Conservation (phyloP, 2,797 vertebrate species). For the Amblyopsis hoosieri region DNA sequence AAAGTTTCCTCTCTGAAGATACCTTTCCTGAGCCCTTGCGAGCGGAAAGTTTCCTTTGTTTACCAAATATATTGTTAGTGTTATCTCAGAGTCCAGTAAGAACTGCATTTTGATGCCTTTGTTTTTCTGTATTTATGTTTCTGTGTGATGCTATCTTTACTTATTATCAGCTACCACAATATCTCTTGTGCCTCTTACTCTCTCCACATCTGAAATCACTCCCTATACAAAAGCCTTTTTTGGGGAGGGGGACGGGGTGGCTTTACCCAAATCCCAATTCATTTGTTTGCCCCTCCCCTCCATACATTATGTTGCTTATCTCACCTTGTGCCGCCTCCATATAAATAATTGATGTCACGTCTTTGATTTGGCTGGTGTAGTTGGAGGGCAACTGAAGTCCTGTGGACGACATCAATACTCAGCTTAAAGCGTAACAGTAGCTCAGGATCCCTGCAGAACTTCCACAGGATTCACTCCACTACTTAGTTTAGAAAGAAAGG, state of each 20-base stretch:
- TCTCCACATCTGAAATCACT: conserved; percentile 2
- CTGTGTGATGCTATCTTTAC: neutral
- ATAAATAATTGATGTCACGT: conserved; percentile 72
- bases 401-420: conserved; percentile 65
- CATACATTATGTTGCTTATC: conserved; percentile 42
- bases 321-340: conserved; percentile 46
- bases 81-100: conserved; percentile 17
- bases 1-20: conserved; percentile 20
- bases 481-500: conserved; percentile 40
- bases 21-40: conserved; percentile 25
- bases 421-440: conserved; percentile 43
- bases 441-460: conserved; percentile 33
- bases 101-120: conserved; percentile 34
- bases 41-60: conserved; percentile 23
- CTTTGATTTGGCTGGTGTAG: conserved; percentile 61
- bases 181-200: conserved; percentile 18
- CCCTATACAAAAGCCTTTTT: neutral
- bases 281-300: conserved; percentile 9
- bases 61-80: conserved; percentile 1
- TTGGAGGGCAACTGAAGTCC: conserved; percentile 65
- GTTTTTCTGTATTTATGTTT: conserved; percentile 28
- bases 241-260: too few species aligned
- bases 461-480: conserved; percentile 45
- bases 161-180: conserved; percentile 15
- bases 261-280: conserved; percentile 13